Evolutionary conservation across 2,888 invertebrate genomes (phyloP).

Genomic region (Kuschelorhynchus macadamiae): DNA sequence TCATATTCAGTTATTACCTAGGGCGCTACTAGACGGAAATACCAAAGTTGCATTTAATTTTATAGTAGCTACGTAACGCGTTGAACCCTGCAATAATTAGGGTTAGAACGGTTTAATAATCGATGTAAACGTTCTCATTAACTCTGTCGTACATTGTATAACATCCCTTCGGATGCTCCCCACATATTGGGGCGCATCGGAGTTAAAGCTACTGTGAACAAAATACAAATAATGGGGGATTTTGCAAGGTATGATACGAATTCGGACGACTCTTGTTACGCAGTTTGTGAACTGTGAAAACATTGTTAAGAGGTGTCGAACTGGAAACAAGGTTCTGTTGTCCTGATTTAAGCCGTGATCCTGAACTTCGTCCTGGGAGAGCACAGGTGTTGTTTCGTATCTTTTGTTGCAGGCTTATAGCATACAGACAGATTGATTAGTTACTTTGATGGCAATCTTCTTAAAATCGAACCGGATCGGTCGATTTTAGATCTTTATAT

Average conservation of each 20-base stretch:
- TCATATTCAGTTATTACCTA: too few species aligned
- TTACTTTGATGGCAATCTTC: too few species aligned
- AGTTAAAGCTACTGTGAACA: slow-evolving; percentile 50
- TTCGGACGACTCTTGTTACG: slow-evolving; percentile 55
- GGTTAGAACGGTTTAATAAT: slow-evolving; percentile 19
- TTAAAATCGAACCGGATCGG: too few species aligned
- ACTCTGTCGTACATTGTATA: slow-evolving; percentile 19
- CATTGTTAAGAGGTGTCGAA: slow-evolving; percentile 62
- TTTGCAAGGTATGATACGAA: slow-evolving; percentile 42
- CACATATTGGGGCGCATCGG: slow-evolving; percentile 24
- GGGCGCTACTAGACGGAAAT: too few species aligned
- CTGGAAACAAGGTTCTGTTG: slow-evolving; percentile 59
- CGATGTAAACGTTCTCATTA: slow-evolving; percentile 27
- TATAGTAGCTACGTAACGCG: neutral
- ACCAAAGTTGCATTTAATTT: too few species aligned
- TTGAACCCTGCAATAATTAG: slow-evolving; percentile 21
- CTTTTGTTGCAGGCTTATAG: slow-evolving; percentile 15
- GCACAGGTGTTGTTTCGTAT: slow-evolving; percentile 45
- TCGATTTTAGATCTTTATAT: too few species aligned
- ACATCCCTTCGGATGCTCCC: slow-evolving; percentile 26
- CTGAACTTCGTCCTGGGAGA: slow-evolving; percentile 49
- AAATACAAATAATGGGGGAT: slow-evolving; percentile 51
- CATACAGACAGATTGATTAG: too few species aligned
- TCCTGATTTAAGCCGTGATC: slow-evolving; percentile 58
- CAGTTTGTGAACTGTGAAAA: slow-evolving; percentile 62